Evolutionary conservation across 2,113 vertebrate species (phyloP).

Genomic region (Hemiscyllium ocellatum): DNA sequence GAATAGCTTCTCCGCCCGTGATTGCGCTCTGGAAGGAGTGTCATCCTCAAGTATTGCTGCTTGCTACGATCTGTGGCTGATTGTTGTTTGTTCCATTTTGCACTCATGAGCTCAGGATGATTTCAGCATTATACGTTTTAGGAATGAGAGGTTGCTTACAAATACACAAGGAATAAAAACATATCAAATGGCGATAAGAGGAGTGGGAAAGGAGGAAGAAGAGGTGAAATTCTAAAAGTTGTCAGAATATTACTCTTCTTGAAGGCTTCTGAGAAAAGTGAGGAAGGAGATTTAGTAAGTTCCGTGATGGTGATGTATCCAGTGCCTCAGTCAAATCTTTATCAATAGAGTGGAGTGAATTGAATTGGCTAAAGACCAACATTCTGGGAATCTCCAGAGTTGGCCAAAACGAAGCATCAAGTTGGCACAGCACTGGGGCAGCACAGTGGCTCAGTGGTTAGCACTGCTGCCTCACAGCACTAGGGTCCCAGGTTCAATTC

Average conservation of each 20-base stretch:
- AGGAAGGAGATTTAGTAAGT: background rate
- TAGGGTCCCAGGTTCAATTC: too few species aligned
- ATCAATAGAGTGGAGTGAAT: too few species aligned
- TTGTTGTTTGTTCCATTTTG: background rate
- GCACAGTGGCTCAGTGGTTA: too few species aligned
- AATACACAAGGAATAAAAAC: background rate
- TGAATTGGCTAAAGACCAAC: too few species aligned
- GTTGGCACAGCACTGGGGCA: too few species aligned
- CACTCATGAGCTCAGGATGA: background rate
- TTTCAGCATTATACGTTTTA: background rate
- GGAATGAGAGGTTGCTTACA: background rate
- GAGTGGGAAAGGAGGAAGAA: background rate
- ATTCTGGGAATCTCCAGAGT: too few species aligned
- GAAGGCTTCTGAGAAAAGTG: background rate
- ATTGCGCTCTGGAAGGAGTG: background rate
- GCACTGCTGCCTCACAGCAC: too few species aligned
- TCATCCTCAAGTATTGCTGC: background rate
- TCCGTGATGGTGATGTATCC: background rate
- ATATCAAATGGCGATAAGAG: background rate
- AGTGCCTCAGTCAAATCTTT: too few species aligned
- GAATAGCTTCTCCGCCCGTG: background rate
- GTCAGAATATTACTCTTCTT: background rate
- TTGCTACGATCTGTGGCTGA: background rate
- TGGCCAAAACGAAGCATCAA: too few species aligned
- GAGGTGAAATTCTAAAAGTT: background rate